A percentile compares a stretch with the other conserved stretches of the same genome.
phyloP scores from a whole-genome alignment of 2,888 invertebrate genomes.

The Cryptocephalus primarius region DNA sequence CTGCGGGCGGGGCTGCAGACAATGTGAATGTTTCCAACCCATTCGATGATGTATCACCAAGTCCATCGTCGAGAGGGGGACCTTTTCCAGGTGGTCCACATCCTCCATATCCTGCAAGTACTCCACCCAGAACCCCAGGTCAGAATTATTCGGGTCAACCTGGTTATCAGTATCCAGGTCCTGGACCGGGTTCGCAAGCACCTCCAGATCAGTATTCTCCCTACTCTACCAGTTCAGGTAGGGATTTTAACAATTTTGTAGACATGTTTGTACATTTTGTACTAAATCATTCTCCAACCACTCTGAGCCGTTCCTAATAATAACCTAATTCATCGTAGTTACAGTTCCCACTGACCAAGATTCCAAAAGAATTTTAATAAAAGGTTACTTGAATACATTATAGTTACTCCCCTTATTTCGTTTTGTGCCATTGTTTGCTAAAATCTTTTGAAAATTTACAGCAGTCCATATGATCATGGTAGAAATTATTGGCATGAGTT shows the following conservation, averaged over 20 bases:
- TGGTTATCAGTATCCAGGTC: slow-evolving; percentile 50
- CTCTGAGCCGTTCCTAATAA: too few relatives aligned
- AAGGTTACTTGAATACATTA: too few relatives aligned
- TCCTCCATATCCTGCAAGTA: slow-evolving; percentile 36
- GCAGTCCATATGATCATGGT: too few relatives aligned
- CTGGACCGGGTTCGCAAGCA: slow-evolving; percentile 22
- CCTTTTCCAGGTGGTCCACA: slow-evolving; percentile 35
- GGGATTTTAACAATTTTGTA: neutral
- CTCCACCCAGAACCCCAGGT: slow-evolving; percentile 34
- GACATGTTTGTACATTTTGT: too few relatives aligned
- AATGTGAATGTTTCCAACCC: slow-evolving; percentile 80
- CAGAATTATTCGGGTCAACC: slow-evolving; percentile 43
- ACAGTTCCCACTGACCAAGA: too few relatives aligned
- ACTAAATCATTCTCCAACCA: too few relatives aligned
- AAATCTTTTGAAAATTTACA: too few relatives aligned
- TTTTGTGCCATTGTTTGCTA: too few relatives aligned
- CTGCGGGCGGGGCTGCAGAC: slow-evolving; percentile 46
- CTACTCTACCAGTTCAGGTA: slow-evolving; percentile 36
- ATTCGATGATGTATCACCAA: slow-evolving; percentile 66
- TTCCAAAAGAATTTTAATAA: too few relatives aligned
- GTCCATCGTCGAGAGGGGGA: slow-evolving; percentile 33
- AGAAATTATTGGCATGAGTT: too few relatives aligned
- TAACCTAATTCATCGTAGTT: too few relatives aligned
- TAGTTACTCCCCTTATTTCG: too few relatives aligned
- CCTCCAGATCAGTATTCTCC: slow-evolving; percentile 48